Evolutionary conservation across 2,888 invertebrate species (phyloP), one percentile per base, ranked within the genome.

Genomic region (Apodemia hepburni): DNA sequence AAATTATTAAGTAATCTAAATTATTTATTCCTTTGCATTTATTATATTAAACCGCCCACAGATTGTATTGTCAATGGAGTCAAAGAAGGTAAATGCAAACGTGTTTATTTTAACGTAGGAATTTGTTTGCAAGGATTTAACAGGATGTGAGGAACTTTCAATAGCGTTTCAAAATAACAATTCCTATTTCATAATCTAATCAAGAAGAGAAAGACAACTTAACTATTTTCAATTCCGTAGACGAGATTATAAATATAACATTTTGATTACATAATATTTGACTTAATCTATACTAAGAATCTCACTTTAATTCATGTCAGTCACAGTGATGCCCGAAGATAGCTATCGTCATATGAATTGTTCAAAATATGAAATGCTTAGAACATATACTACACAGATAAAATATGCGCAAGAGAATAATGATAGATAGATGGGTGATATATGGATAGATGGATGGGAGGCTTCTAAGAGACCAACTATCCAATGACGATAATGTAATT

Each of bases 241-340:
- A 54, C 54, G 15, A 27, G 15, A 27, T 11, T 54, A 27, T 54
- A 45, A 45, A 45, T 45, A 45, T 54, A 54, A n/a, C 15, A 54
- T 27, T 29, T 54, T 54, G 12, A 51, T 22, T 22, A 51, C 22
- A 61, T 58, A 59, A 58, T 64, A 62, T 47, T 57, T 29, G 29
- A 57, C 27, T 57, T 29, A n/a, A 29, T 29, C 62, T 62, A 66
- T 64, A 73, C 75, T 80, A 80, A 75, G 70, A 79, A 80, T 85
- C 84, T 85, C 87, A 87, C 84, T 85, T 79, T 75, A 72, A 60
- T 71, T 77, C 77, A 78, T 74, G 76, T 68, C 67, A 70, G 64
- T 71, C 77, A 80, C 80, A 80, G 79, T 73, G 61, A 64, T 58
- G 66, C 66, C 54, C 54, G 54, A 54, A 54, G 45, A 47, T 38